Base-by-base conservation (phyloP, 1,140 invertebrate genomes). In the Caenorhabditis brenneri region DNA sequence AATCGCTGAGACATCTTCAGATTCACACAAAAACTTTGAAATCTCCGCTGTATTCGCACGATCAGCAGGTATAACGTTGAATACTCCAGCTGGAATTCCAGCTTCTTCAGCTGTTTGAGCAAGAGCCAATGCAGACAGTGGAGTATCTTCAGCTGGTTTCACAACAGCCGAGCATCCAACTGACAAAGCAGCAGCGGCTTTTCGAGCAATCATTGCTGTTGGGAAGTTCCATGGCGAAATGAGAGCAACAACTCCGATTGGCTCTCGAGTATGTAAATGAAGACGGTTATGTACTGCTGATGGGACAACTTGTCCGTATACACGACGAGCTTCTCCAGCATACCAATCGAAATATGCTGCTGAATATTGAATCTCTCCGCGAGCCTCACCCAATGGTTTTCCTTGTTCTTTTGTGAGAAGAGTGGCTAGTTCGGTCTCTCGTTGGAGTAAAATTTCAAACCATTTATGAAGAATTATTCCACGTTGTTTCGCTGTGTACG, bases 181-280 rank as follows among this genome's bases (percentile, higher is more conserved):
- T 74, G 97, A 96, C 79, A 99, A 90, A 39, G 97, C 96, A 27
- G 98, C 96, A 39, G 94, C 95, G 65, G 91, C 95, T 92, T 99
- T 99, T 65, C 97, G 92, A 0, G 97, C 96, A 46, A 99, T 96
- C 98, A 99, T 99, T 0, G 97, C 97, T 91, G 94, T 94, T 1
- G 98, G 97, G 92, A 99, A 99, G 91, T 99, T 99, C 97, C 97
- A 99, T 89, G 98, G 97, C 22, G 97, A 99, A 27, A 99, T 98
- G 81, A 99, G 92, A 49, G 94, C 97, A 24, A 95, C 95, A 22
- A 98, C 96, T 58, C 97, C 98, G 83, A 97, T 93, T 5, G 98
- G 96, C 91, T 99, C 94, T 87, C 94, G 94, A 0, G 96, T 92
- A n/a, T 97, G 92, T 42, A 98, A 91, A 81, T 97, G 93, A 90